Conservation (phyloP, 2,797 vertebrate genomes). For the Sebastes wilsoni region DNA sequence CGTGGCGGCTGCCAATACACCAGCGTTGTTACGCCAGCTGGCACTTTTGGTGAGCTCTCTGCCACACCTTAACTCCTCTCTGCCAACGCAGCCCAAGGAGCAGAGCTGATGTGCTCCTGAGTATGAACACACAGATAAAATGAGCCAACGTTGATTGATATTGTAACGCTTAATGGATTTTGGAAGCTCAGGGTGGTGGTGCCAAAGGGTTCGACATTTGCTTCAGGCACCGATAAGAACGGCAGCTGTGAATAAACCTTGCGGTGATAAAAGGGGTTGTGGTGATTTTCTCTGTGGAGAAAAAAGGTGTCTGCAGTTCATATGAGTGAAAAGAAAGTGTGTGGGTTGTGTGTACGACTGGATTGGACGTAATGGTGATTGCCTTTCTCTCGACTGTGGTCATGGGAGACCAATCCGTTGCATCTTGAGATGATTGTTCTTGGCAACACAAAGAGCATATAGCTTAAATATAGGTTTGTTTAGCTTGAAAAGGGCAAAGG, state of each 20-base stretch:
- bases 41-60: conserved; percentile 32
- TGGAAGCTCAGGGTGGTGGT: not conserved
- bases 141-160: not conserved
- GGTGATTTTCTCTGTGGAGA: not conserved
- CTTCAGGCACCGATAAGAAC: not conserved
- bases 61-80: conserved; percentile 60
- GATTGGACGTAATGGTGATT: not conserved
- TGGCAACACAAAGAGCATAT: conserved; percentile 29
- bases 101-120: conserved; percentile 4
- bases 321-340: not conserved
- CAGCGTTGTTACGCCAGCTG: conserved; percentile 51
- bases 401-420: conserved; percentile 35
- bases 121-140: not conserved
- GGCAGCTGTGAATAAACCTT: not conserved
- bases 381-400: conserved; percentile 19
- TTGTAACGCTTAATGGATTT: not conserved
- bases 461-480: conserved; percentile 44
- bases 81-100: conserved; percentile 8
- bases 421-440: conserved; percentile 32
- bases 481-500: conserved; percentile 34
- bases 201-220: not conserved
- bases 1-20: conserved; percentile 71
- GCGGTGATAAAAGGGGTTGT: not conserved
- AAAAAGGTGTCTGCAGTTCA: not conserved
- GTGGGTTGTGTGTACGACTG: not conserved